Evolutionary conservation across 2,797 vertebrate genomes (phyloP).

Genomic region (Hirundo rustica): DNA sequence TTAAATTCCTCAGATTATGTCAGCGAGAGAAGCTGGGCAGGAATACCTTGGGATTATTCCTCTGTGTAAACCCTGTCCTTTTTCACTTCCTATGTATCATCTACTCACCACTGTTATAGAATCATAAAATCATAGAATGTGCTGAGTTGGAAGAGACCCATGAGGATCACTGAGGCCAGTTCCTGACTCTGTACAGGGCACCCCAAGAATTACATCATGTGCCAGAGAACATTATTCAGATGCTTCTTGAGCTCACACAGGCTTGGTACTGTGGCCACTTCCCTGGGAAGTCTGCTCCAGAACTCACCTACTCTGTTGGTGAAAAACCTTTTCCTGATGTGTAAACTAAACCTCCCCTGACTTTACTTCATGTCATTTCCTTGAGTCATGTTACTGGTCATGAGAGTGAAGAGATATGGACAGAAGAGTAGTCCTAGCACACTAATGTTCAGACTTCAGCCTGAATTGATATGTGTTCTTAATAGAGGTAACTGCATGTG

Average conservation of each 20-base stretch:
- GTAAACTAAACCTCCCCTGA: not conserved
- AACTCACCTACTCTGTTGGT: not conserved
- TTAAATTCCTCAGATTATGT: not conserved
- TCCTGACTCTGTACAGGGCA: not conserved
- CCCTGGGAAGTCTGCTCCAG: not conserved
- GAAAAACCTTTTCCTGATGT: not conserved
- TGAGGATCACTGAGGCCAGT: not conserved
- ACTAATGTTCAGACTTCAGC: not conserved
- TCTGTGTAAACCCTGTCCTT: not conserved
- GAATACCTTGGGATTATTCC: not conserved
- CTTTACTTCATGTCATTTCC: not conserved
- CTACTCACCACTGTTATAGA: not conserved
- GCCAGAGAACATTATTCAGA: not conserved
- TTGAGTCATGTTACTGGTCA: not conserved
- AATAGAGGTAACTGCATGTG: not conserved
- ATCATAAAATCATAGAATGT: not conserved
- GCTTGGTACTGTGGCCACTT: not conserved
- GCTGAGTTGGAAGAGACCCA: not conserved
- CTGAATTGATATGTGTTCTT: not conserved
- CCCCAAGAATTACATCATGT: not conserved
- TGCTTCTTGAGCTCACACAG: not conserved
- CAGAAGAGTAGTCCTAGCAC: not conserved
- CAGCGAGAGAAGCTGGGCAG: not conserved
- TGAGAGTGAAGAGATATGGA: not conserved
- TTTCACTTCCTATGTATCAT: not conserved